A percentile compares a stretch with the other conserved stretches of the same genome.
These are phyloP conservation scores for Limnephilus marmoratus DNA, from an alignment of 2,888 invertebrate genomes.

Conservation along the genomic window DNA sequence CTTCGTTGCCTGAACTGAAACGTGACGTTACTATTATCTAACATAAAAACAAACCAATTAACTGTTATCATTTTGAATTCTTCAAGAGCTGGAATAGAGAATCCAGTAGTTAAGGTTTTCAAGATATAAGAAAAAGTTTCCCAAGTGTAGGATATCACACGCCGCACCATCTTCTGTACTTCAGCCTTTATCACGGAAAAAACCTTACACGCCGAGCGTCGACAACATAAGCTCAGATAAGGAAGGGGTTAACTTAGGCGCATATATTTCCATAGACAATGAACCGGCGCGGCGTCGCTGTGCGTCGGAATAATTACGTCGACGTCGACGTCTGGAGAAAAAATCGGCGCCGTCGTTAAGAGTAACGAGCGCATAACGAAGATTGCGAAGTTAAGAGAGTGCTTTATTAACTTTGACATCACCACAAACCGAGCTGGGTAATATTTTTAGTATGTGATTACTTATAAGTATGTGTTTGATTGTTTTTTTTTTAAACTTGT, in stretches of 20 bases:
- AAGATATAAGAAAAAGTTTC: neutral
- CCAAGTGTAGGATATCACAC: neutral
- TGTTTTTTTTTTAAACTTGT: neutral
- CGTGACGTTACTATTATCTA: neutral
- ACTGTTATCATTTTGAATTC: neutral
- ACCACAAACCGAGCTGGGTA: neutral
- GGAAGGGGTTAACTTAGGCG: constrained; percentile 26
- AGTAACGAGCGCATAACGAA: constrained; percentile 7
- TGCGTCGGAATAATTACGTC: constrained; percentile 45
- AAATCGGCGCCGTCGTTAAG: constrained; percentile 37
- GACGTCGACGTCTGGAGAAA: constrained; percentile 28
- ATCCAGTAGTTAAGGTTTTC: neutral
- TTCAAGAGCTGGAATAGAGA: neutral
- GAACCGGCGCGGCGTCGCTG: constrained; percentile 24
- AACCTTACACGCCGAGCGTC: constrained; percentile 28
- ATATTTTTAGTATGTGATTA: neutral
- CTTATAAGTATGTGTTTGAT: neutral
- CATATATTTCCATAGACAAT: constrained; percentile 45
- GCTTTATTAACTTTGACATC: neutral
- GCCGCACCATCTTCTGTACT: neutral
- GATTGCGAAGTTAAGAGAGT: constrained; percentile 3
- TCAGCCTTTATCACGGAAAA: constrained; percentile 19
- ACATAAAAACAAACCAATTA: neutral
- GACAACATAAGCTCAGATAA: constrained; percentile 38
- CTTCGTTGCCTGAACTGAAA: no score